A percentile compares a stretch with the other conserved stretches of the same genome.
Evolutionary conservation across 2,113 vertebrate species (phyloP).

Genomic region (Hepsetus odoe): DNA sequence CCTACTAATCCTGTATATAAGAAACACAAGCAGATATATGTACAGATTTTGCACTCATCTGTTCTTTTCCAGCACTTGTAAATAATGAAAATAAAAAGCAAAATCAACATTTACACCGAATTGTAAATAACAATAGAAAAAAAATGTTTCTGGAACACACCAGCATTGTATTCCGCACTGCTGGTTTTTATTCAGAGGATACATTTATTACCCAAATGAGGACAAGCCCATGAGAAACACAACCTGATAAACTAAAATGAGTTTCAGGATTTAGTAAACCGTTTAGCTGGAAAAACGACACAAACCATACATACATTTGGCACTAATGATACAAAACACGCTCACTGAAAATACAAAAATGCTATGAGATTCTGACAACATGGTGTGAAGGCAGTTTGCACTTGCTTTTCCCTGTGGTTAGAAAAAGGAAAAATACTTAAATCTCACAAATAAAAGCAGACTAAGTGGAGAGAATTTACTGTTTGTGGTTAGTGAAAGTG

Average conservation of each 20-base stretch:
- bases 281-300: slow-evolving; percentile 23
- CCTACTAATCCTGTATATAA: slow-evolving; percentile 74
- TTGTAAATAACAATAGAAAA: background rate
- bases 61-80: slow-evolving; percentile 76
- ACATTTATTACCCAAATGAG: background rate
- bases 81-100: slow-evolving; percentile 66
- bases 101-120: too few relatives aligned
- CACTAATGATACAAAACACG: background rate
- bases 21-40: slow-evolving; percentile 70
- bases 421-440: too few relatives aligned
- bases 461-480: too few relatives aligned
- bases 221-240: background rate
- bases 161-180: background rate
- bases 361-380: background rate
- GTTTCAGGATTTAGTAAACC: too few relatives aligned
- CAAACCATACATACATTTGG: slow-evolving; percentile 21
- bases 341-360: background rate
- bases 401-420: too few relatives aligned
- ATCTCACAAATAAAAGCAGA: too few relatives aligned
- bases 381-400: background rate
- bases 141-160: background rate
- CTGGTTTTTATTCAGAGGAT: background rate
- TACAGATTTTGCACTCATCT: slow-evolving; percentile 79
- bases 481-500: too few relatives aligned
- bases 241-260: too few relatives aligned